phyloP scores from a whole-genome alignment of 2,888 invertebrate species.

The Nephrotoma flavescens region DNA sequence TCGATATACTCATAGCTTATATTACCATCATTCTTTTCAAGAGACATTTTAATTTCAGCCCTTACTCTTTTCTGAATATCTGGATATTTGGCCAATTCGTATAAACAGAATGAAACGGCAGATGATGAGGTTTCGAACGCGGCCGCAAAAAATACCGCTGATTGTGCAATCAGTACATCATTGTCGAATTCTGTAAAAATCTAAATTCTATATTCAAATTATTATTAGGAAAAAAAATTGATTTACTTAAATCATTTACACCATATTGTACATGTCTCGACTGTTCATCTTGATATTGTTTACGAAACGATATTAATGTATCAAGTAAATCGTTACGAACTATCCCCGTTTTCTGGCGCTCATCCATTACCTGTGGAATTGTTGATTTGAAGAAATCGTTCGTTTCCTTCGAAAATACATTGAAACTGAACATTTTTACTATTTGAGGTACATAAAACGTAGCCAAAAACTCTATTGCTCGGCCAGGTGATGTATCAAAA shows the following conservation, averaged over 20 bases:
- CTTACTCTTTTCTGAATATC: conserved; percentile 30
- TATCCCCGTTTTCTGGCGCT: conserved; percentile 27
- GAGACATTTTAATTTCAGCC: conserved; percentile 28
- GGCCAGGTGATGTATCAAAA: conserved; percentile 15
- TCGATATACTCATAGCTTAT: conserved; percentile 29
- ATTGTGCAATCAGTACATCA: conserved; percentile 27
- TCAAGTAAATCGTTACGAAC: conserved; percentile 36
- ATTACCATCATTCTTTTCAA: conserved; percentile 23
- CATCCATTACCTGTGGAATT: conserved; percentile 29
- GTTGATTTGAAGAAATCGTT: conserved; percentile 26
- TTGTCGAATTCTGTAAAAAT: conserved; percentile 13
- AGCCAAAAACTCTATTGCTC: conserved; percentile 20
- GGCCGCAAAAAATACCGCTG: conserved; percentile 26
- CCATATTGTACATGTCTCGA: not conserved
- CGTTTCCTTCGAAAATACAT: conserved; percentile 21
- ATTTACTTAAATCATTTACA: not conserved
- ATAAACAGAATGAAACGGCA: conserved; percentile 21
- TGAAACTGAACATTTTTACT: conserved; percentile 18
- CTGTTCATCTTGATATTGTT: not conserved
- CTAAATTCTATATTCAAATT: no score
- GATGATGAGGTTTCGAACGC: conserved; percentile 28
- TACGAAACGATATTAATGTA: not conserved
- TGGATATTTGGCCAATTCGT: conserved; percentile 19
- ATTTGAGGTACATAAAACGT: conserved; percentile 26
- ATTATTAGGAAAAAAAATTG: not conserved